Percentiles rank a stretch among this genome's conserved stretches.
Evolutionary conservation across 2,113 vertebrate genomes (phyloP).

Genomic region (Anthoscopus minutus): DNA sequence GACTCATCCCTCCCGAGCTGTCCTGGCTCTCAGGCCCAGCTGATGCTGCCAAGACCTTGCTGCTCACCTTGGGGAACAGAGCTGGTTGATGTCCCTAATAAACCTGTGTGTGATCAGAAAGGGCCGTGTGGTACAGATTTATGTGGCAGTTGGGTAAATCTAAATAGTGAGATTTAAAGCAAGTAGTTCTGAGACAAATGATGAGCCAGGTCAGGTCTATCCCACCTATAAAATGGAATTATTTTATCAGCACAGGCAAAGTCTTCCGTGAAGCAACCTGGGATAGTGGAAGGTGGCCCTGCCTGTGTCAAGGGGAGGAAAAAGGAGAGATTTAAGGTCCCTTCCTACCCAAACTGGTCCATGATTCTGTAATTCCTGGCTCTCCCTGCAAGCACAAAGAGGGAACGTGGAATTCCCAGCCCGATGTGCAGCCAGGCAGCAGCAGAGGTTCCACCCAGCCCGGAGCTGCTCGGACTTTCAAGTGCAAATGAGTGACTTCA

Average conservation of each 20-base stretch:
- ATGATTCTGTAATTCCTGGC: background rate
- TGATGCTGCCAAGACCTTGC: background rate
- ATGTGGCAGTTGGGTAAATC: background rate
- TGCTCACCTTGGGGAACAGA: background rate
- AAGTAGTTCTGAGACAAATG: background rate
- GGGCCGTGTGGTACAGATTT: background rate
- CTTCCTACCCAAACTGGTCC: background rate
- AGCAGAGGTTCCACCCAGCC: background rate
- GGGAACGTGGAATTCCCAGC: background rate
- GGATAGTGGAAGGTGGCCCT: background rate
- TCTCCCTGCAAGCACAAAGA: background rate
- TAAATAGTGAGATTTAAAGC: background rate
- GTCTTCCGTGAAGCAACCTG: background rate
- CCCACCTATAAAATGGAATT: background rate
- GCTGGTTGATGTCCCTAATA: slow-evolving; percentile 13
- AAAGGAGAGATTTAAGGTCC: background rate
- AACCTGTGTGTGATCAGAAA: background rate
- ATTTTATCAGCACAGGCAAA: background rate
- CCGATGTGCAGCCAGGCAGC: background rate
- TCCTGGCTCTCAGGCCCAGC: background rate
- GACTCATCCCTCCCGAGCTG: fast-evolving
- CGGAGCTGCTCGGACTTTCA: background rate
- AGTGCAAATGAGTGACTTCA: background rate
- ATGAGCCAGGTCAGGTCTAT: background rate
- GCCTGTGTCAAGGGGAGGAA: background rate